These are phyloP conservation scores for Phylloscopus trochiloides DNA, from an alignment of 2,113 vertebrate species.

Conservation along the genomic window DNA sequence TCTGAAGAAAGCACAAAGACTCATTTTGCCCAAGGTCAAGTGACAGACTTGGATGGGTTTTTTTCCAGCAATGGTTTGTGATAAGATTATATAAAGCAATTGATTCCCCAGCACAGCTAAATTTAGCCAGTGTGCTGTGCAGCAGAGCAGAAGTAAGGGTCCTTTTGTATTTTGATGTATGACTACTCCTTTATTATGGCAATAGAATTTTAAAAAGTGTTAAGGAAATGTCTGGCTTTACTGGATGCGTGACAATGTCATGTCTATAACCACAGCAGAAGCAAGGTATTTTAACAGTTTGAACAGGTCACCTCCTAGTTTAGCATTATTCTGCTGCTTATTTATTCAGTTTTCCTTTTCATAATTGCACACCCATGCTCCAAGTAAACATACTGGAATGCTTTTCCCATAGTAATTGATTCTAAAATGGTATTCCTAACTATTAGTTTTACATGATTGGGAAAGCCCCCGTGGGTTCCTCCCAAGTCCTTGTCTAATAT, in stretches of 20 bases:
- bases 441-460: not conserved
- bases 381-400: not conserved
- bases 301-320: not conserved
- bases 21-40: not conserved
- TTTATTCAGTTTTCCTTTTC: not conserved
- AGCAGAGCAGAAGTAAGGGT: constrained; percentile 8
- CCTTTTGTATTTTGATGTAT: not conserved
- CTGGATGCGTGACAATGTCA: not conserved
- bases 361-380: not conserved
- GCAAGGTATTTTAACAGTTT: not conserved
- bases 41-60: accelerated
- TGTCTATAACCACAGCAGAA: not conserved
- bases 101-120: not conserved
- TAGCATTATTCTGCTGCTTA: not conserved
- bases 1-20: not conserved
- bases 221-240: not conserved
- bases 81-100: not conserved
- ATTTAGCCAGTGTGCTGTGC: not conserved
- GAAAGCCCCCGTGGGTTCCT: not conserved
- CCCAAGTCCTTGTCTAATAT: not conserved
- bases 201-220: not conserved
- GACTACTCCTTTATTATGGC: not conserved
- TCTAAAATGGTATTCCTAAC: not conserved
- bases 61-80: not conserved
- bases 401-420: not conserved